Conservation (phyloP, 2,888 invertebrate species). For the Odontocerum albicorne region DNA sequence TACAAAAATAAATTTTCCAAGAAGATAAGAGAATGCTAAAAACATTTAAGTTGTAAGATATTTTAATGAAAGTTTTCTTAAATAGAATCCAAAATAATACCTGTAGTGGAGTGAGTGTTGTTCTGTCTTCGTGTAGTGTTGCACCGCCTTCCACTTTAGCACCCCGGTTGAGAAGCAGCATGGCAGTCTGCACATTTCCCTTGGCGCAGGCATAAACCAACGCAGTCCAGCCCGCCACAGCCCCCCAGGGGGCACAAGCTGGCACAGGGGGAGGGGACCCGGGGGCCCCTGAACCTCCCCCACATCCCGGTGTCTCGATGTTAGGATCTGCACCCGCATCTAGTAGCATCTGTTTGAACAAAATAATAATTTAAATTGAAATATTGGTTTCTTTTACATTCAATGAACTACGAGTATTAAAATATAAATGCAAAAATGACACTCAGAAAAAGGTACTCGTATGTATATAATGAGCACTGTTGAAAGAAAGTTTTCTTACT, state of each 20-base stretch:
- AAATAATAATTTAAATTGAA: too few species aligned
- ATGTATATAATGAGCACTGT: too few species aligned
- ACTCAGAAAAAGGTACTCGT: too few species aligned
- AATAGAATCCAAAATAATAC: too few species aligned
- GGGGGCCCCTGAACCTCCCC: conserved; percentile 40
- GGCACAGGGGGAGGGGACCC: conserved; percentile 41
- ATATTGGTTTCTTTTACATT: too few species aligned
- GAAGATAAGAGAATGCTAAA: not conserved
- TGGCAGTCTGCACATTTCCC: conserved; percentile 61
- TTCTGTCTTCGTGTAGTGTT: conserved; percentile 78
- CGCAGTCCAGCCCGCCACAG: conserved; percentile 72
- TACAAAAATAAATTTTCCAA: too few species aligned
- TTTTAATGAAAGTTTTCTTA: not conserved
- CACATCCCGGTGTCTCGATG: conserved; percentile 70
- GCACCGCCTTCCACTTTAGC: conserved; percentile 87
- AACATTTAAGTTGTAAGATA: not conserved
- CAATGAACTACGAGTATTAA: too few species aligned
- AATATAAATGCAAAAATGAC: too few species aligned
- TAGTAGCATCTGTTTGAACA: conserved; percentile 68
- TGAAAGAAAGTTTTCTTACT: too few species aligned
- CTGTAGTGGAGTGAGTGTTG: conserved; percentile 86
- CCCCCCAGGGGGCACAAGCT: conserved; percentile 41
- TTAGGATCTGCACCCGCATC: conserved; percentile 85
- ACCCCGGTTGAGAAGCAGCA: conserved; percentile 75
- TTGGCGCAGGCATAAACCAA: conserved; percentile 72